phyloP scores from a whole-genome alignment of 2,113 vertebrate species.

The Mus musculus region DNA sequence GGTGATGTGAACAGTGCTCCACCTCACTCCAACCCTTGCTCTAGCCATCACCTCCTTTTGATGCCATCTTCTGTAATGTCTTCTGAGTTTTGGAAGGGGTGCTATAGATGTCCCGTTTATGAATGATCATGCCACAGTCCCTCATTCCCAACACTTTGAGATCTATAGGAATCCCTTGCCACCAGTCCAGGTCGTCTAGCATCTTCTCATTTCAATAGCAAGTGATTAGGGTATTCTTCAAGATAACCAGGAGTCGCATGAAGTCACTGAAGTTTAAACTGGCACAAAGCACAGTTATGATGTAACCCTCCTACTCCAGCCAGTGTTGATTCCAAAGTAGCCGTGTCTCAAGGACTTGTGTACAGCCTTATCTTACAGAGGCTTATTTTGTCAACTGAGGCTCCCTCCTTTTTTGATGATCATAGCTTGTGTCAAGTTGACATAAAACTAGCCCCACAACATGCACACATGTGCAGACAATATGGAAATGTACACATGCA shows the following conservation, averaged over 20 bases:
- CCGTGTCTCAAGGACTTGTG: neutral
- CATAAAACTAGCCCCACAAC: neutral
- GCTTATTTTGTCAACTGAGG: neutral
- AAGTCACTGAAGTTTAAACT: constrained; percentile 4
- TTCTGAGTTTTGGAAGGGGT: neutral
- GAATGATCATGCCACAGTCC: neutral
- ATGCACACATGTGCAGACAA: neutral
- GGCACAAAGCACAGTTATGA: neutral
- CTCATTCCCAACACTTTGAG: neutral
- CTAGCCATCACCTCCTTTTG: neutral
- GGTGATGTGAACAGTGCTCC: neutral
- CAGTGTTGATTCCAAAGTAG: neutral
- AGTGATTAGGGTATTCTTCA: constrained; percentile 23
- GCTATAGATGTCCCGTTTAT: neutral
- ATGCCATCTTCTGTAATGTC: neutral
- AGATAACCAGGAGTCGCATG: neutral
- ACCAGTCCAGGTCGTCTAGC: neutral
- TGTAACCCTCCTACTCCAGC: neutral
- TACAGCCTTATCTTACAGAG: neutral
- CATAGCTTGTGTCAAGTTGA: neutral
- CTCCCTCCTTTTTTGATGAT: neutral
- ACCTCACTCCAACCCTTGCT: neutral
- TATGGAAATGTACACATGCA: neutral
- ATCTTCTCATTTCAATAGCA: constrained; percentile 1
- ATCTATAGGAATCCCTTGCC: neutral